These are phyloP conservation scores for Leuctra nigra DNA, from an alignment of 2,888 invertebrate genomes.

Conservation along the genomic window DNA sequence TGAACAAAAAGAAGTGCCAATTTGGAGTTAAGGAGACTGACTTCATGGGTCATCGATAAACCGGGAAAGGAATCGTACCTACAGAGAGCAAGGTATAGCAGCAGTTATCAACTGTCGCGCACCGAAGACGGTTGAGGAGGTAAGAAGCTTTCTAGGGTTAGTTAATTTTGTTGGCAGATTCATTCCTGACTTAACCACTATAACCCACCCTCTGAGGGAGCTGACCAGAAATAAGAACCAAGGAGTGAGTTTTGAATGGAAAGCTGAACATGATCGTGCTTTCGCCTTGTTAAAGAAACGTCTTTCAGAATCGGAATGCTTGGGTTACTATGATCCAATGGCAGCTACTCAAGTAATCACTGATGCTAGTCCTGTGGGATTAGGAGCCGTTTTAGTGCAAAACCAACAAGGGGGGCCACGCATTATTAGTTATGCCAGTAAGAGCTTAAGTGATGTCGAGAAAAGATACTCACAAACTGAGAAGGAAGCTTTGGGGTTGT, in stretches of 20 bases:
- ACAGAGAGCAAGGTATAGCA: constrained; percentile 30
- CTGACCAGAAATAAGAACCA: no score
- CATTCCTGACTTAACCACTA: neutral
- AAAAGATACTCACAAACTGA: constrained; percentile 34
- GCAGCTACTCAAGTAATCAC: no score
- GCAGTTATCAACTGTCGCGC: constrained; percentile 29
- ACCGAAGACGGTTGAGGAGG: constrained; percentile 25
- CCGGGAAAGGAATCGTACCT: no score
- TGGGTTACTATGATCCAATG: no score
- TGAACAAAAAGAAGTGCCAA: constrained; percentile 34
- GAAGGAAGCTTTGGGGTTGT: constrained; percentile 35
- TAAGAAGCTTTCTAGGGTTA: neutral
- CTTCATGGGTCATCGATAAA: constrained; percentile 33
- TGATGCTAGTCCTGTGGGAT: neutral
- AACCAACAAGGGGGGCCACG: constrained; percentile 28
- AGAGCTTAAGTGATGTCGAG: constrained; percentile 37
- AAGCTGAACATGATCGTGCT: no score
- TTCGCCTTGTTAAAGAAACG: no score
- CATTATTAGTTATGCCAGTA: constrained; percentile 38
- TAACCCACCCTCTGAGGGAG: neutral
- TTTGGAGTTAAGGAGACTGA: constrained; percentile 29
- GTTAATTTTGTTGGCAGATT: neutral
- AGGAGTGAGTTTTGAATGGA: no score
- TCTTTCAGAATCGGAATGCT: no score
- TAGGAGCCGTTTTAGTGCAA: constrained; percentile 34